phyloP scores from a whole-genome alignment of 2,113 vertebrate genomes.

The Chaetops frenatus region DNA sequence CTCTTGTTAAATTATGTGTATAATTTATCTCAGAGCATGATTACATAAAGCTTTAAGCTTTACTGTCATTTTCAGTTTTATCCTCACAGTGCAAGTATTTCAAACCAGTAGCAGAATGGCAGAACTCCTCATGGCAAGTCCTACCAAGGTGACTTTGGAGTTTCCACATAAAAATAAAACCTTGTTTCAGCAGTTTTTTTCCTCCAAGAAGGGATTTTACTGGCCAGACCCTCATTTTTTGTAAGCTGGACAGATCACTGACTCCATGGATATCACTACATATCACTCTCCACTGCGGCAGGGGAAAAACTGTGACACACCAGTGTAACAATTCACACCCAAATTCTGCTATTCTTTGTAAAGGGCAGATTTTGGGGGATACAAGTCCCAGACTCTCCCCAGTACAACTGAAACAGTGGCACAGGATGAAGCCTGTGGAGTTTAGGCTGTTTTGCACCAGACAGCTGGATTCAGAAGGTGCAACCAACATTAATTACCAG shows the following conservation, averaged over 20 bases:
- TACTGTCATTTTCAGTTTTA: not conserved
- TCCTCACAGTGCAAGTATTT: not conserved
- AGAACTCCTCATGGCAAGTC: not conserved
- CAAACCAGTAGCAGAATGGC: not conserved
- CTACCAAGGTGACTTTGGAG: not conserved
- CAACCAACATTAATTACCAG: not conserved
- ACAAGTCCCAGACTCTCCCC: not conserved
- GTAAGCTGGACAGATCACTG: not conserved
- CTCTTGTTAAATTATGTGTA: not conserved
- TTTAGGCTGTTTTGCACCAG: not conserved
- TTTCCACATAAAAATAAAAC: not conserved
- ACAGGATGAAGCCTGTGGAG: not conserved
- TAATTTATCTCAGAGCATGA: not conserved
- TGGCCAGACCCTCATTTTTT: not conserved
- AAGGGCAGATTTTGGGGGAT: not conserved
- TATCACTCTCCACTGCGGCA: not conserved
- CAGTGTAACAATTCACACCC: not conserved
- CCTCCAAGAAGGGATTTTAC: not conserved
- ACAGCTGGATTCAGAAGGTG: not conserved
- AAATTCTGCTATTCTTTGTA: not conserved
- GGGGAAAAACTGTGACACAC: not conserved
- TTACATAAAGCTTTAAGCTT: not conserved
- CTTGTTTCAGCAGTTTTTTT: not conserved
- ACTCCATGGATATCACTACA: not conserved
- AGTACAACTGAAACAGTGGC: accelerated